Conservation (phyloP, 2,797 vertebrate genomes). For the Tokudaia tokunoshimensis region DNA sequence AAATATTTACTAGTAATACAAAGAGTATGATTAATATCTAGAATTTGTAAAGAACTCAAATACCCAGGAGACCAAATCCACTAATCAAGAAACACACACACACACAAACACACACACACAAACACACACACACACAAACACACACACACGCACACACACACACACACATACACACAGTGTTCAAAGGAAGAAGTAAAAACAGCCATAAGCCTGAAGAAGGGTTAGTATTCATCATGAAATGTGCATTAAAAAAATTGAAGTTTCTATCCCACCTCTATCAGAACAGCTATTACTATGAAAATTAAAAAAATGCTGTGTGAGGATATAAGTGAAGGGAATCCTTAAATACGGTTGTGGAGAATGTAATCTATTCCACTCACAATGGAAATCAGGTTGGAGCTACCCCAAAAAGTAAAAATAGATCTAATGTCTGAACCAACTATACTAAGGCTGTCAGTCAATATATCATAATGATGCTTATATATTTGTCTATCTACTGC, state of each 20-base stretch:
- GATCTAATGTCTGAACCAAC: too few species aligned
- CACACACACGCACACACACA: not conserved
- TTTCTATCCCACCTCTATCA: not conserved
- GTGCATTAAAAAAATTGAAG: too few species aligned
- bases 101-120: not conserved
- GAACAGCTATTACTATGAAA: not conserved
- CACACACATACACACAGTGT: not conserved
- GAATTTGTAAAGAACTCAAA: not conserved
- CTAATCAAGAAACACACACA: not conserved
- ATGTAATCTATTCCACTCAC: not conserved
- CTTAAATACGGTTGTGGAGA: not conserved
- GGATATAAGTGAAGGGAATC: not conserved
- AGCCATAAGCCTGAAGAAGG: not conserved
- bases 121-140: not conserved
- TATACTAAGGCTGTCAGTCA: not conserved
- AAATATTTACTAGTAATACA: not conserved
- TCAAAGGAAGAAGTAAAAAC: not conserved
- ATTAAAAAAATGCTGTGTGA: not conserved
- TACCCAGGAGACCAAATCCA: not conserved
- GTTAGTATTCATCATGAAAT: not conserved
- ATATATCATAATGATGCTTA: not conserved
- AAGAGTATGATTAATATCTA: not conserved
- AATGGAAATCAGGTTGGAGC: not conserved
- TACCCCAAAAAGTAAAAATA: not conserved
- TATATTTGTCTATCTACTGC: not conserved